phyloP scores from a whole-genome alignment of 2,113 vertebrate species.

The Synchiropus splendidus region DNA sequence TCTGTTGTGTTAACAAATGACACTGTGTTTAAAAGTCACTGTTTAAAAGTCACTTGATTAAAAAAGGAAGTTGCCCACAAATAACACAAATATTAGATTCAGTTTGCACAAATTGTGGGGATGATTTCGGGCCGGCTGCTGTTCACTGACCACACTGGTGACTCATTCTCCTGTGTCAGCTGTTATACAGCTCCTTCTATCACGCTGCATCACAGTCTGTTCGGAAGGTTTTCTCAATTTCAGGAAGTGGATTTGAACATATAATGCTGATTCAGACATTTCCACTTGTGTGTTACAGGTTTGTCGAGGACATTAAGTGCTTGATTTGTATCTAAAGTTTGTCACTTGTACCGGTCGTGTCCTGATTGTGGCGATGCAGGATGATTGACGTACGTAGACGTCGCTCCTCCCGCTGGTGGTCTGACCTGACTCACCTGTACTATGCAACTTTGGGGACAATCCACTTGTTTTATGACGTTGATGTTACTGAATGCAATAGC shows the following conservation, averaged over 20 bases:
- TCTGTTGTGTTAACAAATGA: too few relatives aligned
- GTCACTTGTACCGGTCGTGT: constrained; percentile 14
- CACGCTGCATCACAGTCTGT: too few relatives aligned
- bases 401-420: constrained; percentile 43
- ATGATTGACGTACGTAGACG: constrained; percentile 21
- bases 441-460: constrained; percentile 64
- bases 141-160: constrained; percentile 1
- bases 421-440: constrained; percentile 48
- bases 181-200: neutral
- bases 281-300: neutral
- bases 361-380: constrained; percentile 5
- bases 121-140: constrained; percentile 2
- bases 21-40: too few relatives aligned
- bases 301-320: constrained; percentile 7
- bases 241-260: too few relatives aligned
- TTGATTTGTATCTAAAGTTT: too few relatives aligned
- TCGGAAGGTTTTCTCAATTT: too few relatives aligned
- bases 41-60: too few relatives aligned
- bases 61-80: too few relatives aligned
- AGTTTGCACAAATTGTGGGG: too few relatives aligned
- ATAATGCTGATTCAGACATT: too few relatives aligned
- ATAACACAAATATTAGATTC: too few relatives aligned
- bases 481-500: constrained; percentile 49
- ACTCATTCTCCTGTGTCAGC: neutral
- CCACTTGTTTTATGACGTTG: constrained; percentile 29